Conservation (phyloP, 1,140 invertebrate genomes). For the Aphaenogaster rudis region DNA sequence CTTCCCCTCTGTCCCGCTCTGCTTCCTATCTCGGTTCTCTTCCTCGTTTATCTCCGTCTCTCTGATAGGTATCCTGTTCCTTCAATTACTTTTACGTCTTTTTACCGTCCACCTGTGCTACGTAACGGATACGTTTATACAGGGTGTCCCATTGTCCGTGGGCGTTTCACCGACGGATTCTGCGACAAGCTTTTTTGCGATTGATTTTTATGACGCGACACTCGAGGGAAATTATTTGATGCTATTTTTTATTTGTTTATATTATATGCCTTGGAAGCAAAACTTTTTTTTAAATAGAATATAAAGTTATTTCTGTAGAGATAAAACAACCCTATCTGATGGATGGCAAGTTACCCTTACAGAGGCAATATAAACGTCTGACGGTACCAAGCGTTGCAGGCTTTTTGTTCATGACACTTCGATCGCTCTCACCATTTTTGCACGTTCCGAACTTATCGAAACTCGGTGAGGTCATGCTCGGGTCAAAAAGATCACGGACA, state of each 20-base stretch:
- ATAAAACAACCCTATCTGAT: neutral
- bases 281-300: constrained; percentile 14
- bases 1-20: constrained; percentile 63
- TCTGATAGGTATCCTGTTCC: constrained; percentile 6
- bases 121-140: constrained; percentile 46
- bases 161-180: neutral
- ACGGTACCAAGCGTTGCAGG: neutral
- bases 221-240: neutral
- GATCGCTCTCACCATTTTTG: neutral
- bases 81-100: constrained; percentile 57
- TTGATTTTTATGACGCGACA: neutral
- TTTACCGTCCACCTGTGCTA: constrained; percentile 64
- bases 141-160: constrained; percentile 13
- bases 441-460: neutral
- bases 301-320: neutral
- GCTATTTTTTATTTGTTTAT: neutral
- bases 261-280: neutral
- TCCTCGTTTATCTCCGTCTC: constrained; percentile 48
- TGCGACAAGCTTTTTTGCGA: neutral
- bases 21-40: constrained; percentile 48
- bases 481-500: neutral
- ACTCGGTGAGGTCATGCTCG: constrained; percentile 10
- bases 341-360: neutral
- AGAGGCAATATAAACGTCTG: neutral
- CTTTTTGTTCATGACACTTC: constrained; percentile 2